Base-by-base conservation (phyloP, 1,140 invertebrate genomes). In the Neotoxoptera formosana region DNA sequence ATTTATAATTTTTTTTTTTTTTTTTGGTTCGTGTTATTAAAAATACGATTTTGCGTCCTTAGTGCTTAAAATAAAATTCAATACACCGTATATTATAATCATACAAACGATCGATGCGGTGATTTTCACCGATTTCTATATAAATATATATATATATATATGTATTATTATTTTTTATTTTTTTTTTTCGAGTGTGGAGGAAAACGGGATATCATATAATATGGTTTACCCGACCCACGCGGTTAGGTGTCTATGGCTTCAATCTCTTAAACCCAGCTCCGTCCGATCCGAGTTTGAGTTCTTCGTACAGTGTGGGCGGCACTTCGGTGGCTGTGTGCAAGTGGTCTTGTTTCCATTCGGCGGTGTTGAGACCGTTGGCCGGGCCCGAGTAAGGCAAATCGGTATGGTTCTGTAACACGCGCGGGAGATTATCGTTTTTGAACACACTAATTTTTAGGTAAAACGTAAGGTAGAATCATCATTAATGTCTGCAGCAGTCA, bases 261-360 rank as follows among this genome's bases (percentile, higher is more conserved):
- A 97, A 96, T 95, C 97, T 96, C 95, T 97, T 97, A 95, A 97
- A 97, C 94, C 97, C 97, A 90, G 96, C 97, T 93, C 97, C 97
- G 95, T 97, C 97, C 94, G 97, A 97, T 53, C 97, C 97, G 94
- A 97, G 96, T 95, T 97, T 97, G 94, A 97, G 95, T 95, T 97
- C 97, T 95, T 97, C 97, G 95, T 97, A 97, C 93, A 97, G 95
- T 81, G 97, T 96, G 51, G 97, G 97, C 94, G 97, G 96, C 30
- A 97, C 97, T 96, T 97, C 97, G 94, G 96, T 95, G 30, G 95
- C 94, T 60, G 94, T 94, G 94, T 96, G 96, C 36, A 96, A 95
- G 0, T 95, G 96, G 94, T 96, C 96, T 90, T 96, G 96, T 93
- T 96, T 95, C 96, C 96, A 96, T 91, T 93, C 93, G 17, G 93